Conservation (phyloP, 2,113 vertebrate species). For the Podarcis raffonei region DNA sequence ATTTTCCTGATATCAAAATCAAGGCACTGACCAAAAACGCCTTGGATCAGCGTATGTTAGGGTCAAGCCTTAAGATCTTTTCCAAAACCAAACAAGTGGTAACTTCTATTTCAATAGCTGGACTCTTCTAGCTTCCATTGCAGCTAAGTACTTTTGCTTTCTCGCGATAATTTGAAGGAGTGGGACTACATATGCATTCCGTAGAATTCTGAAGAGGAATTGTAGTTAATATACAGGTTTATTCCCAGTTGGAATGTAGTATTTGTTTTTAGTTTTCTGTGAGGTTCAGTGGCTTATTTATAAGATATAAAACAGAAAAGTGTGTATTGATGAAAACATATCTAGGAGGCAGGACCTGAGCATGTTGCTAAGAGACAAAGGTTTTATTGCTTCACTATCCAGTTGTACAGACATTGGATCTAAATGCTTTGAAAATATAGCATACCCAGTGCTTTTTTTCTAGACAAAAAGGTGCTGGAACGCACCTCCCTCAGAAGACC, state of each 20-base stretch:
- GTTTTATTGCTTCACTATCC: conserved; percentile 62
- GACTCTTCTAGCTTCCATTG: conserved; percentile 97
- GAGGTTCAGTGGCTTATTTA: conserved; percentile 79
- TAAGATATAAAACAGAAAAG: conserved; percentile 61
- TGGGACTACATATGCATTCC: conserved; percentile 49
- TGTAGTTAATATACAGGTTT: conserved; percentile 79
- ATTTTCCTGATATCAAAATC: conserved; percentile 95
- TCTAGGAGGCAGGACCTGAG: conserved; percentile 84
- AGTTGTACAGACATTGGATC: conserved; percentile 63
- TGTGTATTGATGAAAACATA: conserved; percentile 63
- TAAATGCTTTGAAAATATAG: conserved; percentile 56
- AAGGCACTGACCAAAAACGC: conserved; percentile 91
- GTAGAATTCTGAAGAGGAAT: conserved; percentile 54
- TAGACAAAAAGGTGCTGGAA: no score
- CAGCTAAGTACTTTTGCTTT: conserved; percentile 81
- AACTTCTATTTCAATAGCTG: conserved; percentile 93
- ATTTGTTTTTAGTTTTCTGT: conserved; percentile 73
- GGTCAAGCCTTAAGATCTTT: conserved; percentile 92
- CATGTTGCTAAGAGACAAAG: conserved; percentile 72
- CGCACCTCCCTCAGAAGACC: no score
- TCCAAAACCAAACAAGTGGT: conserved; percentile 88
- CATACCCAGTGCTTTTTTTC: no score
- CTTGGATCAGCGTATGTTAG: conserved; percentile 78
- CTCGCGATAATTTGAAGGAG: conserved; percentile 36
- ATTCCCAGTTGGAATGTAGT: conserved; percentile 77